Conservation (phyloP, 2,113 vertebrate genomes). For the Vulpes ferrilata region DNA sequence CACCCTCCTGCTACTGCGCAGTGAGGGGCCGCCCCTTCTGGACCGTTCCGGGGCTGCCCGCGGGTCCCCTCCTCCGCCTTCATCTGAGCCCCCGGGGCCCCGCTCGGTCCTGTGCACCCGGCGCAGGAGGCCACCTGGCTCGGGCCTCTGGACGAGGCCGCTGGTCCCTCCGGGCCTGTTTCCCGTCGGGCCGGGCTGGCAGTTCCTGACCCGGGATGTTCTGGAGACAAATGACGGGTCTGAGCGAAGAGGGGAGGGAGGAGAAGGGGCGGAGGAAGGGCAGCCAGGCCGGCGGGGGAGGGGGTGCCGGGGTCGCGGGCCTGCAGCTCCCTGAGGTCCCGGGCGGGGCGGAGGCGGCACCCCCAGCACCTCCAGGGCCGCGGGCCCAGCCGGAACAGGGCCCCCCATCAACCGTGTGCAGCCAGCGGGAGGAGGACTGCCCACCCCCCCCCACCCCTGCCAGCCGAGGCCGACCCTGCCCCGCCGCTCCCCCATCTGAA, state of each 20-base stretch:
- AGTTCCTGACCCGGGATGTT: neutral
- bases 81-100: too few species aligned
- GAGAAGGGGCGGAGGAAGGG: neutral
- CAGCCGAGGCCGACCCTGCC: too few species aligned
- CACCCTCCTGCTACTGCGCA: neutral
- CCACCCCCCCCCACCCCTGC: neutral
- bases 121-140: neutral
- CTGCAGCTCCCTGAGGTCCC: neutral
- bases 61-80: neutral
- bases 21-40: neutral
- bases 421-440: slow-evolving; percentile 53
- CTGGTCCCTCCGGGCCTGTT: neutral
- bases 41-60: neutral
- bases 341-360: neutral
- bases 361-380: neutral
- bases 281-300: fast-evolving
- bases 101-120: too few species aligned
- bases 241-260: neutral
- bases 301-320: neutral
- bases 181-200: neutral
- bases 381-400: slow-evolving; percentile 64
- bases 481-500: neutral
- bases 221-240: neutral
- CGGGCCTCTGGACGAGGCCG: neutral
- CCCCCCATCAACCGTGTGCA: slow-evolving; percentile 26